These are phyloP conservation scores for Rotaria sp. DNA, from an alignment of 2,888 invertebrate genomes.

Conservation along the genomic window DNA sequence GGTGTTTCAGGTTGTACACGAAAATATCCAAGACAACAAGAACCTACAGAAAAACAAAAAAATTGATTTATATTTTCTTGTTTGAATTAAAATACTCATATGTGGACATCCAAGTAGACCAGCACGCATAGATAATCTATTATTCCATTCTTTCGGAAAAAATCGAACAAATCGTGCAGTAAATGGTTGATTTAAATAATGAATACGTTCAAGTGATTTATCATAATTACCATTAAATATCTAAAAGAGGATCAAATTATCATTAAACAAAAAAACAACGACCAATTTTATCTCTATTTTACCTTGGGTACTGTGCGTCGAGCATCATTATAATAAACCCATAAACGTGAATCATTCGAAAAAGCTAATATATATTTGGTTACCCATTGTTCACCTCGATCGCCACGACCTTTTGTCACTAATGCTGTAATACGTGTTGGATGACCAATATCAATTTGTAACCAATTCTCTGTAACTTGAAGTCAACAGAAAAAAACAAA, in stretches of 20 bases:
- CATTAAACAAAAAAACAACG: conserved; percentile 49
- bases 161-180: conserved; percentile 58
- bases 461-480: conserved; percentile 54
- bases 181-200: conserved; percentile 59
- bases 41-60: conserved; percentile 44
- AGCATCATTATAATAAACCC: conserved; percentile 59
- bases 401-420: conserved; percentile 58
- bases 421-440: conserved; percentile 58
- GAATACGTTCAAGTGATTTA: conserved; percentile 57
- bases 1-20: conserved; percentile 57
- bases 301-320: conserved; percentile 52
- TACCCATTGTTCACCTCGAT: conserved; percentile 58
- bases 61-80: background rate
- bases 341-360: conserved; percentile 57
- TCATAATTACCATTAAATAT: conserved; percentile 59
- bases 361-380: conserved; percentile 58
- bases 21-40: conserved; percentile 57
- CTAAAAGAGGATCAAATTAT: conserved; percentile 48
- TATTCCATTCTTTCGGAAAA: conserved; percentile 58
- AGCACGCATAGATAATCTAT: conserved; percentile 57
- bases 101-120: conserved; percentile 58
- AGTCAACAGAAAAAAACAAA: too few species aligned
- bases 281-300: background rate
- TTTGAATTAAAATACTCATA: conserved; percentile 40
- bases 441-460: conserved; percentile 59